Evolutionary conservation across 2,888 invertebrate genomes (phyloP).

Genomic region (Reticulitermes lucifugus): DNA sequence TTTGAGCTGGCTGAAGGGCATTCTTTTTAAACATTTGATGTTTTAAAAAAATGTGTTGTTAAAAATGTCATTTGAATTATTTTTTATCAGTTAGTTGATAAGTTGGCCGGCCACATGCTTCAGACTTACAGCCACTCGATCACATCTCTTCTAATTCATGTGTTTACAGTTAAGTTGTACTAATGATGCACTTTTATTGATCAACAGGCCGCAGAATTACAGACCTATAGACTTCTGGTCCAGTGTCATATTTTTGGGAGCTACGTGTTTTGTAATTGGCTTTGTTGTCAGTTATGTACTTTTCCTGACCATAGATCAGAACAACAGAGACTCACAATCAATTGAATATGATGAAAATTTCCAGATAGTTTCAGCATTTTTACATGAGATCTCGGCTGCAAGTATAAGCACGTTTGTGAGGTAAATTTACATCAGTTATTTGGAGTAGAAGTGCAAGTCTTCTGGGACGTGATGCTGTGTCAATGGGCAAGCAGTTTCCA

Average conservation of each 20-base stretch:
- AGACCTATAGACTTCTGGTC: slow-evolving; percentile 34
- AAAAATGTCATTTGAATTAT: too few relatives aligned
- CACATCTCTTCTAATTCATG: neutral
- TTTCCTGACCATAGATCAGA: slow-evolving; percentile 31
- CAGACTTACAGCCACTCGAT: too few relatives aligned
- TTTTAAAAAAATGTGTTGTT: too few relatives aligned
- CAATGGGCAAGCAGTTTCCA: too few relatives aligned
- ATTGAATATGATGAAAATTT: slow-evolving; percentile 13
- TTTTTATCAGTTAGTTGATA: too few relatives aligned
- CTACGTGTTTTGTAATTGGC: slow-evolving; percentile 16
- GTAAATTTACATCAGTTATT: neutral
- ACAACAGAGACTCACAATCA: slow-evolving; percentile 11
- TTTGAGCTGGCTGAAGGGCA: too few relatives aligned
- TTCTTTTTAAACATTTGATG: too few relatives aligned
- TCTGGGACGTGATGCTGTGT: too few relatives aligned
- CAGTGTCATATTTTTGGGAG: slow-evolving; percentile 7
- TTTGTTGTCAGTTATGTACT: slow-evolving; percentile 35
- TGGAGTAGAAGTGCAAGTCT: too few relatives aligned
- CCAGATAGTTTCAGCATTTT: slow-evolving; percentile 10
- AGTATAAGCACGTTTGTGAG: slow-evolving; percentile 19
- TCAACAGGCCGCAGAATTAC: slow-evolving; percentile 30
- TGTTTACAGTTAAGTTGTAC: neutral
- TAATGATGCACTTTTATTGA: neutral
- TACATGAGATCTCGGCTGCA: neutral
- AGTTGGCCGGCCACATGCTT: too few relatives aligned